phyloP scores from a whole-genome alignment of 1,140 invertebrate genomes.

The Drosophila sucinea region DNA sequence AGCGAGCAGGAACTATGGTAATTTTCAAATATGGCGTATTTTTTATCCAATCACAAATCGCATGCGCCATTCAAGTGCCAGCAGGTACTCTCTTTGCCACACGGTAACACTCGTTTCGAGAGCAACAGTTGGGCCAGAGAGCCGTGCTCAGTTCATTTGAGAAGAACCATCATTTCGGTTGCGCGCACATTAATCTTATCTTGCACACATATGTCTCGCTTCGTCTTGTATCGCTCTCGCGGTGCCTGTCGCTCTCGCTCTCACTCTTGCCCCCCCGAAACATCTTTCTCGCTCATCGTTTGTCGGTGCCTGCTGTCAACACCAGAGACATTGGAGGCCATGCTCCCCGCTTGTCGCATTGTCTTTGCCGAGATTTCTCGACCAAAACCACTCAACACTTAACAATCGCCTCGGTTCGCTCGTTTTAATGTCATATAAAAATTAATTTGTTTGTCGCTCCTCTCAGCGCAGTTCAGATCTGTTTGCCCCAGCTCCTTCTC shows the following conservation, averaged over 20 bases:
- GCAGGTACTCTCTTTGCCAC: constrained; percentile 58
- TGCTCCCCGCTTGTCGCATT: constrained; percentile 61
- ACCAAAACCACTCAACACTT: constrained; percentile 71
- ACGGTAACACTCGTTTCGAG: constrained; percentile 70
- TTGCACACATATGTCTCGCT: constrained; percentile 72
- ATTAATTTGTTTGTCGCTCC: constrained; percentile 80
- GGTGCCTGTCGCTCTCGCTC: constrained; percentile 33
- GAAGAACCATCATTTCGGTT: neutral
- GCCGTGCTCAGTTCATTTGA: constrained; percentile 26
- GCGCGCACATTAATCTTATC: constrained; percentile 73
- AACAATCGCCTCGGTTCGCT: constrained; percentile 69
- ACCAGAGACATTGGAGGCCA: constrained; percentile 42
- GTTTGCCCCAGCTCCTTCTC: neutral
- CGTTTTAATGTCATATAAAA: constrained; percentile 82
- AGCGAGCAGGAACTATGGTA: constrained; percentile 54
- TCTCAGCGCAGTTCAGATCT: constrained; percentile 20
- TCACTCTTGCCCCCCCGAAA: constrained; percentile 13
- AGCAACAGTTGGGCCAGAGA: constrained; percentile 71
- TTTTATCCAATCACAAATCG: constrained; percentile 81
- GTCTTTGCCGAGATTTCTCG: constrained; percentile 73
- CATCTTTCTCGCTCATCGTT: constrained; percentile 20
- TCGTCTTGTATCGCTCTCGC: neutral
- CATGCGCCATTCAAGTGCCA: constrained; percentile 76
- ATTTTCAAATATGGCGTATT: constrained; percentile 83
- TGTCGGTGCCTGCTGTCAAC: constrained; percentile 41